Base-by-base conservation (phyloP, 2,888 invertebrate species). In the Mimachlamys varia region DNA sequence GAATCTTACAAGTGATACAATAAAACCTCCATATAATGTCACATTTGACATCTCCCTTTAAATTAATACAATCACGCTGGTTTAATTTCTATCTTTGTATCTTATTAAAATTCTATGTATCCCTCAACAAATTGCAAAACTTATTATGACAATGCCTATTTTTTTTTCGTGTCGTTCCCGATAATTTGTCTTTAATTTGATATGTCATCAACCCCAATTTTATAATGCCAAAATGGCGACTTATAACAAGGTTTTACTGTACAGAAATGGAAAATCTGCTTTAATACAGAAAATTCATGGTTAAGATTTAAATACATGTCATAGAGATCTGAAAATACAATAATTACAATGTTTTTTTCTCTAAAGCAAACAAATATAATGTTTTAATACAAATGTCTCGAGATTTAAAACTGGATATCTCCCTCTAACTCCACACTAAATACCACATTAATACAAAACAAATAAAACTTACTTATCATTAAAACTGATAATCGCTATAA, bases 251-350 rank as follows among this genome's bases (percentile, higher is more conserved):
- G n/a, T 76, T 76, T 76, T 76, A 33, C 12, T 76, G 76, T 44
- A 62, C 53, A 53, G 1, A 53, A 17, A 62, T 3, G 19, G 10
- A 44, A 62, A 22, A 7, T n/a, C 62, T n/a, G 62, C 22, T n/a
- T n/a, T 62, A 62, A n/a, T 62, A 62, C 22, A 5, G 1, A 15
- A 5, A 53, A 53, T 53, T 1, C 1, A 53, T 53, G 62, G 62
- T 22, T 62, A 62, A 62, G 62, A 62, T 62, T n/a, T n/a, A 62
- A 62, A 62, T 62, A 62, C 62, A 62, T 19, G 62, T 62, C 4
- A 62, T n/a, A 3, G 22, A 62, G 17, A 53, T 53, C 53, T 7
- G 62, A 62, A 62, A 62, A 62, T 62, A 22, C 62, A 62, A 53
- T 53, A n/a, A 62, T 62, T 27, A 76, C 76, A 27, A 76, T 22